Evolutionary conservation across 1,140 invertebrate genomes (phyloP).

Genomic region (Sipha flava): DNA sequence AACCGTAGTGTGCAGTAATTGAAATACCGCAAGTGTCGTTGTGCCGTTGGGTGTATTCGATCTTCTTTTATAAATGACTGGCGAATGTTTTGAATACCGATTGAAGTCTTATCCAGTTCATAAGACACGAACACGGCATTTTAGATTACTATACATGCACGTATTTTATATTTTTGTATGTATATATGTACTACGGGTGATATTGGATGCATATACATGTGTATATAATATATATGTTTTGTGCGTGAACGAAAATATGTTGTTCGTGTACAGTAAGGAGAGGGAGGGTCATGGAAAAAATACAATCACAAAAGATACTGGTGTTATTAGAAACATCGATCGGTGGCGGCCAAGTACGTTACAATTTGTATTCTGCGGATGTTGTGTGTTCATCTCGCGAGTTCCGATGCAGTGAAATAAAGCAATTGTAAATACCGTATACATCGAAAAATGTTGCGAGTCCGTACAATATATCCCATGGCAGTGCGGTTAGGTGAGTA

Average conservation of each 20-base stretch:
- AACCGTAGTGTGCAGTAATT: not conserved
- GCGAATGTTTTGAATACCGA: not conserved
- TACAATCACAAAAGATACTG: not conserved
- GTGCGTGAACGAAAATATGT: not conserved
- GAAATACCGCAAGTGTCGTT: not conserved
- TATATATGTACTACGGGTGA: too few relatives aligned
- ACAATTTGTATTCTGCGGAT: not conserved
- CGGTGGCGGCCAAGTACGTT: not conserved
- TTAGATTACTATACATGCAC: not conserved
- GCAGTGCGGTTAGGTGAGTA: not conserved
- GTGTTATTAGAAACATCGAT: conserved; percentile 5
- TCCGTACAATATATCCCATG: not conserved
- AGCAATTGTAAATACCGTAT: not conserved
- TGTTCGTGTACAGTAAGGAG: not conserved
- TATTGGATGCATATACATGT: too few relatives aligned
- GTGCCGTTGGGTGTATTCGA: not conserved
- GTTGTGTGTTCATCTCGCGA: not conserved
- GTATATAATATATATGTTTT: too few relatives aligned
- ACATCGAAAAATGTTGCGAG: not conserved
- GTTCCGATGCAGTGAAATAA: not conserved
- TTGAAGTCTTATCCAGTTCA: not conserved
- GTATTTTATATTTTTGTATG: too few relatives aligned
- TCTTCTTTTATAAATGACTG: not conserved
- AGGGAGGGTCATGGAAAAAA: too few relatives aligned
- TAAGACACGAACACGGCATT: not conserved